A percentile compares a stretch with the other conserved stretches of the same genome.
Conservation (phyloP, 1,140 invertebrate species). For the Zaprionus lachaisei region DNA sequence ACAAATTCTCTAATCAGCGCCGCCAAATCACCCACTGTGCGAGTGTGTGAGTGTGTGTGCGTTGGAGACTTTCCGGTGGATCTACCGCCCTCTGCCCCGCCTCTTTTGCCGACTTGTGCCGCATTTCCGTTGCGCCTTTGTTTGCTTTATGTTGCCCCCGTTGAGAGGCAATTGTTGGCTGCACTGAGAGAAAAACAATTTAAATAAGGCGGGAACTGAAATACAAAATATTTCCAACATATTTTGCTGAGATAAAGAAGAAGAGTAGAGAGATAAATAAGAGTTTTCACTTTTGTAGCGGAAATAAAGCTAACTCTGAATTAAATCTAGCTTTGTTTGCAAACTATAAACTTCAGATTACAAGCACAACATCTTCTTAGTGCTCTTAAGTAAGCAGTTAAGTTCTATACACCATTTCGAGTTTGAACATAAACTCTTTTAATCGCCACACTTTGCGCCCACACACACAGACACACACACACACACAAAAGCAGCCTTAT, state of each 20-base stretch:
- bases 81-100: not conserved
- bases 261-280: not conserved
- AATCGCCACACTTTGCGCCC: slow-evolving; percentile 2
- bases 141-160: slow-evolving; percentile 32
- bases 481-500: not conserved
- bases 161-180: slow-evolving; percentile 21
- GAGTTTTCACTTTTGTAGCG: not conserved
- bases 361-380: not conserved
- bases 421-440: slow-evolving; percentile 1
- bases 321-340: not conserved
- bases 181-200: slow-evolving; percentile 32
- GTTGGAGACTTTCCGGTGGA: slow-evolving; percentile 40
- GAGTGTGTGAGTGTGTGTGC: slow-evolving; percentile 17
- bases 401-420: not conserved
- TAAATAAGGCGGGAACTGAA: not conserved
- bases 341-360: not conserved
- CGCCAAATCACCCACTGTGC: slow-evolving; percentile 62
- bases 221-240: not conserved
- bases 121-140: slow-evolving; percentile 46
- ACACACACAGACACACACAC: not conserved
- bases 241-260: not conserved
- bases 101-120: slow-evolving; percentile 16
- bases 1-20: slow-evolving; percentile 78
- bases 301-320: not conserved
- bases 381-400: not conserved